phyloP scores from a whole-genome alignment of 2,113 vertebrate species.

The Gasterosteus nipponicus region DNA sequence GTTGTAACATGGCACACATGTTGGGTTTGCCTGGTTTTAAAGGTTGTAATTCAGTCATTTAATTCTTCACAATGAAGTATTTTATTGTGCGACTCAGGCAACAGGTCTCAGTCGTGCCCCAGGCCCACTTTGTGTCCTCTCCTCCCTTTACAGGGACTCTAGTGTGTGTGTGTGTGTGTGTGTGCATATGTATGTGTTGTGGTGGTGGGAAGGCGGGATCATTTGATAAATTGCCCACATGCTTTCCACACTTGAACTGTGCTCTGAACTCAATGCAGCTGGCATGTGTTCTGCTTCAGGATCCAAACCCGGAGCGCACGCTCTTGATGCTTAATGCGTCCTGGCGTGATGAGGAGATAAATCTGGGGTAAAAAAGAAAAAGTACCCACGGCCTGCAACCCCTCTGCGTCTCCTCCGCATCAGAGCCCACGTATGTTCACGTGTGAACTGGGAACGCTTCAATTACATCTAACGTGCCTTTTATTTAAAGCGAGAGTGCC shows the following conservation, averaged over 20 bases:
- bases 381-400: not conserved
- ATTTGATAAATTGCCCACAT: not conserved
- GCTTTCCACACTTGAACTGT: not conserved
- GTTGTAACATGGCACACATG: too few species aligned
- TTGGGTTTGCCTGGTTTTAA: too few species aligned
- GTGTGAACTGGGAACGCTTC: not conserved
- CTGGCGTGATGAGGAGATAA: too few species aligned
- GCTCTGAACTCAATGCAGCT: not conserved
- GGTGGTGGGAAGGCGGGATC: too few species aligned
- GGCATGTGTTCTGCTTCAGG: not conserved
- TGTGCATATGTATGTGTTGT: too few species aligned
- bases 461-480: not conserved
- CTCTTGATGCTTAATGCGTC: not conserved
- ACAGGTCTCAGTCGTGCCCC: too few species aligned
- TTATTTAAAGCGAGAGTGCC: not conserved
- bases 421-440: constrained; percentile 2
- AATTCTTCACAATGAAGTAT: too few species aligned
- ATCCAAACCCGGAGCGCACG: not conserved
- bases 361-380: not conserved
- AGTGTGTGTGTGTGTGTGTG: not conserved
- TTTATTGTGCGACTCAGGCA: not conserved
- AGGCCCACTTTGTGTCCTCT: too few species aligned
- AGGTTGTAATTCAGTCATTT: too few species aligned
- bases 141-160: not conserved
- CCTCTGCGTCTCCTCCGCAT: constrained; percentile 14